Conservation (phyloP, 1,140 invertebrate species). For the Sinonovacula constricta region DNA sequence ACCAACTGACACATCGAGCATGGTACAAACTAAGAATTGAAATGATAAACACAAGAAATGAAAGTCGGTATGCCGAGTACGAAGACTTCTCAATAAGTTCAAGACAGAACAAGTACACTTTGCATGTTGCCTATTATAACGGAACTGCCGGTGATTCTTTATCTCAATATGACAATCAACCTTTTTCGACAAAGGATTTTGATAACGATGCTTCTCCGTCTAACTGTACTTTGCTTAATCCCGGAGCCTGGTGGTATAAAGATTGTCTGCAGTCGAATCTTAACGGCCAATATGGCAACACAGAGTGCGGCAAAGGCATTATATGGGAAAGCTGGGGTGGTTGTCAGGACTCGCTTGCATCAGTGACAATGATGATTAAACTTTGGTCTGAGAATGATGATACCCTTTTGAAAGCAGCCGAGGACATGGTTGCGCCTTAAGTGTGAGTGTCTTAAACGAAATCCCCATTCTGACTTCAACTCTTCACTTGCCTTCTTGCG, state of each 20-base stretch:
- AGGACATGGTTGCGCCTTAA: too few relatives aligned
- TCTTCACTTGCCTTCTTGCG: too few relatives aligned
- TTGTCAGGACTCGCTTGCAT: too few relatives aligned
- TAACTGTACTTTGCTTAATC: constrained; percentile 24
- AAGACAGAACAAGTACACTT: too few relatives aligned
- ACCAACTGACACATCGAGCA: neutral
- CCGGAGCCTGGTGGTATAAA: constrained; percentile 48
- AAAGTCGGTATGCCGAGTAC: neutral
- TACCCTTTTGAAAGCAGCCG: too few relatives aligned
- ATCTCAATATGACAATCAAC: too few relatives aligned
- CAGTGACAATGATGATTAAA: too few relatives aligned
- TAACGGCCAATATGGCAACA: constrained; percentile 39
- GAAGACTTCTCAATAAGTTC: neutral
- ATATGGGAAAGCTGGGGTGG: neutral
- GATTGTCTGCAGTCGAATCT: constrained; percentile 34
- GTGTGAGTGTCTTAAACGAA: too few relatives aligned
- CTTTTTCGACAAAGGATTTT: constrained; percentile 36
- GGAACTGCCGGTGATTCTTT: too few relatives aligned
- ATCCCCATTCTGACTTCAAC: too few relatives aligned
- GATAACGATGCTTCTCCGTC: constrained; percentile 7
- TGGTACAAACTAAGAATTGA: neutral
- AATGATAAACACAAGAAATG: neutral
- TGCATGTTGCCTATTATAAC: too few relatives aligned
- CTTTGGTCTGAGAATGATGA: too few relatives aligned
- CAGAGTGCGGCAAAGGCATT: neutral